Evolutionary conservation across 2,113 vertebrate genomes (phyloP).

Genomic region (Columba janthina): DNA sequence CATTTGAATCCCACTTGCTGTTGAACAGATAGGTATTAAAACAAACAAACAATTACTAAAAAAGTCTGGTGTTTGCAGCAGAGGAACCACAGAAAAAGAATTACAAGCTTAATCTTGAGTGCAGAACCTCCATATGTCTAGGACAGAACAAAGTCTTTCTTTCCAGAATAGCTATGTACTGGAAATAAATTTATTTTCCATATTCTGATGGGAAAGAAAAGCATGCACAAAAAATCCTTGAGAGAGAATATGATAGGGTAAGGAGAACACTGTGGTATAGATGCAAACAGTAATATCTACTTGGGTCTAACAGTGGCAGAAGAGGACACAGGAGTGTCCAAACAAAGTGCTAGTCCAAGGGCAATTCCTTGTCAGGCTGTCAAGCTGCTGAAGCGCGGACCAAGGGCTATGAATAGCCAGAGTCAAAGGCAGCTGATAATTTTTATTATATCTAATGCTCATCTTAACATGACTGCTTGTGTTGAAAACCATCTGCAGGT

Average conservation of each 20-base stretch:
- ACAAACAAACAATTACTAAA: neutral
- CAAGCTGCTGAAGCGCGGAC: neutral
- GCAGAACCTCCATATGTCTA: neutral
- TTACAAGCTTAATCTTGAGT: neutral
- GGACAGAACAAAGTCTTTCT: neutral
- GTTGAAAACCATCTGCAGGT: neutral
- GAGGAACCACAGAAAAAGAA: neutral
- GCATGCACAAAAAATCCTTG: neutral
- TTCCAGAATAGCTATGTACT: neutral
- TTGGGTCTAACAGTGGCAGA: neutral
- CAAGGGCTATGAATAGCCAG: neutral
- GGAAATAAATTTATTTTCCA: neutral
- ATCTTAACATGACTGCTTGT: neutral
- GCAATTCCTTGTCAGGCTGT: neutral
- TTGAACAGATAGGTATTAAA: neutral
- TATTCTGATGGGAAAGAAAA: neutral
- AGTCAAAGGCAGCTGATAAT: neutral
- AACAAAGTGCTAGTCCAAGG: neutral
- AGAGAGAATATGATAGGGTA: neutral
- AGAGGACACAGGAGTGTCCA: neutral
- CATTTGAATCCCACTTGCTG: neutral
- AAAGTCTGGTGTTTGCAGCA: neutral
- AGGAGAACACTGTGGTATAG: neutral
- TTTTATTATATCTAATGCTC: neutral
- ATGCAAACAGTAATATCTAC: neutral